Evolutionary conservation across 2,888 invertebrate genomes (phyloP), one percentile per base, ranked within the genome.

Genomic region (Pachymerium ferrugineum): DNA sequence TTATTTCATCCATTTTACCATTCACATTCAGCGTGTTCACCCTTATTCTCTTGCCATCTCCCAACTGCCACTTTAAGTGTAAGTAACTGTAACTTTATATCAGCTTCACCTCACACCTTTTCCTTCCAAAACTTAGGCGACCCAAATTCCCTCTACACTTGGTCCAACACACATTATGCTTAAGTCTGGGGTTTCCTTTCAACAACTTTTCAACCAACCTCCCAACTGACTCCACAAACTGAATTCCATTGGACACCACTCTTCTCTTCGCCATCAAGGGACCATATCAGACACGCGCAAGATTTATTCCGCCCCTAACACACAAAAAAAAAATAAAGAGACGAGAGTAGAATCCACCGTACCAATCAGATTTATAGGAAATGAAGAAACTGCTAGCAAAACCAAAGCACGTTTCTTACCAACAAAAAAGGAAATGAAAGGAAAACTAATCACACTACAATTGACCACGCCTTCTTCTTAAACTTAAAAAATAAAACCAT

Each of bases 121-220:
- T 19, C 19, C 47, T n/a, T n/a, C 47, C 19, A 12, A 47, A 19
- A 47, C 47, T 10, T 12, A n/a, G n/a, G 38, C 16, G 47, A 19
- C 22, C 6, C 47, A 47, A 47, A 47, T 47, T 47, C 47, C 47
- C 47, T 3, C 47, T 22, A 19, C 47, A 47, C 47, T 47, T 19
- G 47, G 47, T 47, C 47, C 19, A 47, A 47, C 47, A 47, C 47
- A 47, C 47, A 47, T 47, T 47, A 47, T 47, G 47, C 19, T 22
- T 47, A 47, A 47, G 47, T 47, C 47, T 47, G 47, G 47, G 47
- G 47, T 47, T 47, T 47, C 47, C 47, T 47, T 47, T 47, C 47
- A 47, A 47, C 47, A 47, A 47, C 47, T 47, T 47, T 38, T 19
- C 47, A 47, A 47, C 47, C 22, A n/a, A 19, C 47, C 47, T 47